Evolutionary conservation across 2,113 vertebrate genomes (phyloP).

Genomic region (Corvus moneduloides): DNA sequence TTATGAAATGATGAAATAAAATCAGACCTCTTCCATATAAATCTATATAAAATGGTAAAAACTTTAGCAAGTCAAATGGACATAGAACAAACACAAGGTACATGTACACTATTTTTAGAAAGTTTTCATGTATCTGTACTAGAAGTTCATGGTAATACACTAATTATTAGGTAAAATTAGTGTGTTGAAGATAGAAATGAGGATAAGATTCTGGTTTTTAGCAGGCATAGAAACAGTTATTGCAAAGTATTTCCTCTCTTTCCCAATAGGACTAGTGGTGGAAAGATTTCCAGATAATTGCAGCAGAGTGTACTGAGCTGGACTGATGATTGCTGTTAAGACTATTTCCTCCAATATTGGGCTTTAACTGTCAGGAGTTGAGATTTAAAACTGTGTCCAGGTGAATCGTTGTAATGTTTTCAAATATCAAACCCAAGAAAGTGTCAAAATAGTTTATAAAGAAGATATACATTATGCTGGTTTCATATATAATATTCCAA

Average conservation of each 20-base stretch:
- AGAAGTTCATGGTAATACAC: not conserved
- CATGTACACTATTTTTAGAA: not conserved
- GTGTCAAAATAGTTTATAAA: constrained; percentile 12
- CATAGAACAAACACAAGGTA: not conserved
- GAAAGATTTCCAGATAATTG: constrained; percentile 47
- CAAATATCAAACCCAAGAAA: constrained; percentile 44
- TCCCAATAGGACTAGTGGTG: not conserved
- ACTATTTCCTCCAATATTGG: constrained; percentile 12
- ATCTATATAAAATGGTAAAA: not conserved
- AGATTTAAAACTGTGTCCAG: constrained; percentile 40
- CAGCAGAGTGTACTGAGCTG: constrained; percentile 4
- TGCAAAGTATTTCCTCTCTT: constrained; percentile 5
- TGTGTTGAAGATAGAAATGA: not conserved
- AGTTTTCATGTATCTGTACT: not conserved
- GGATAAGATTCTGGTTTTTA: constrained; percentile 13
- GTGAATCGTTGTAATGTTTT: constrained; percentile 24
- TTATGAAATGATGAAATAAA: not conserved
- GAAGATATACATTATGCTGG: not conserved
- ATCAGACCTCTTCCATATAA: not conserved
- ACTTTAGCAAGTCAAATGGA: not conserved
- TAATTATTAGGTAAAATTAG: not conserved
- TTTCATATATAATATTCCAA: constrained; percentile 5
- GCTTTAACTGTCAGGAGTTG: constrained; percentile 5
- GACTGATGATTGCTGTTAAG: constrained; percentile 36
- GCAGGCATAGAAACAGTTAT: not conserved